Conservation (phyloP, 2,113 vertebrate species). For the Parotia lawesii region DNA sequence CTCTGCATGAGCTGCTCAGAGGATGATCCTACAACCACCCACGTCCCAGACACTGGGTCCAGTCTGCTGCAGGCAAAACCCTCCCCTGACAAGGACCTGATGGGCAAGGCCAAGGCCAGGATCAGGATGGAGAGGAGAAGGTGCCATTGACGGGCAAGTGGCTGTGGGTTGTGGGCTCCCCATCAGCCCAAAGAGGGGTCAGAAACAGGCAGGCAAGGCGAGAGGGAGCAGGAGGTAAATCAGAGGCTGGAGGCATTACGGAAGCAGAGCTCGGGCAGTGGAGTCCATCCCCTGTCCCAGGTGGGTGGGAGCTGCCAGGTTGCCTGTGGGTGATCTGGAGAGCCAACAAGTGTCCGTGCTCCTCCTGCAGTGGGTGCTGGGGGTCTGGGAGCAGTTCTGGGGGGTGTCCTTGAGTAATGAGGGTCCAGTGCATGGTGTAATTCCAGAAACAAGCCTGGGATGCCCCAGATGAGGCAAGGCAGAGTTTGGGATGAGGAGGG, state of each 20-base stretch:
- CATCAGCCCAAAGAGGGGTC: not conserved
- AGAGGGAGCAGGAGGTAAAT: not conserved
- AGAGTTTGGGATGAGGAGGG: not conserved
- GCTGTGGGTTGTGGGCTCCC: not conserved
- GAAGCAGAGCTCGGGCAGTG: not conserved
- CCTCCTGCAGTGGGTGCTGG: not conserved
- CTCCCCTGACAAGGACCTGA: not conserved
- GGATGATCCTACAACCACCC: not conserved
- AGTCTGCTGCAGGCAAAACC: not conserved
- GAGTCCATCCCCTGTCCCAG: not conserved
- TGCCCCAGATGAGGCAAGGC: not conserved
- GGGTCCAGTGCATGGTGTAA: not conserved
- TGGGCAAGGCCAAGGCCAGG: not conserved
- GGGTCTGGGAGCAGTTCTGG: too few species aligned
- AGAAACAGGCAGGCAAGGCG: not conserved
- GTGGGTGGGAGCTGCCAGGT: not conserved
- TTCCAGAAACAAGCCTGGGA: not conserved
- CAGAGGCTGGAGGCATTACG: not conserved
- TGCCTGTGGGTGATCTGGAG: not conserved
- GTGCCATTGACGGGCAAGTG: not conserved
- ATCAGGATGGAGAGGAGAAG: not conserved
- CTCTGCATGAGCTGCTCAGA: not conserved
- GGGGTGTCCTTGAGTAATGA: not conserved
- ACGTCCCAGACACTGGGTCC: not conserved
- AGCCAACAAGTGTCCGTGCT: not conserved